Percentiles rank a stretch among this genome's conserved stretches.
phyloP scores from a whole-genome alignment of 1,140 invertebrate species.

The Drosophila eugracilis region DNA sequence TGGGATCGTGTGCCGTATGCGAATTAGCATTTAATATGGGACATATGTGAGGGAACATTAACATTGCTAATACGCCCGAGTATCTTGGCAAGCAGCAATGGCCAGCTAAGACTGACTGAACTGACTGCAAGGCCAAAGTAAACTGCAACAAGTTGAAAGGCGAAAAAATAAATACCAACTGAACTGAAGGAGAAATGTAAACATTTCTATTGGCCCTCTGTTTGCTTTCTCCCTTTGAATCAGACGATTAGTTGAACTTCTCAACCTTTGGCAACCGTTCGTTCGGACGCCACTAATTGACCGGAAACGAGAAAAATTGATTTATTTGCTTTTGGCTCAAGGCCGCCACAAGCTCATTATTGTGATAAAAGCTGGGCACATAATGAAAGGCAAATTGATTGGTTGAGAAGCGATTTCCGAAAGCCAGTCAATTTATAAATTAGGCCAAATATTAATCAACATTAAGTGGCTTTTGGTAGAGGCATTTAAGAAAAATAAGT shows the following conservation, averaged over 20 bases:
- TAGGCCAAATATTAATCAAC: slow-evolving; percentile 31
- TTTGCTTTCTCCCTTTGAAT: slow-evolving; percentile 18
- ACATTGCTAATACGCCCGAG: slow-evolving; percentile 68
- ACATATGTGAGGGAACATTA: slow-evolving; percentile 66
- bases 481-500: slow-evolving; percentile 6
- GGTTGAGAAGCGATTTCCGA: slow-evolving; percentile 37
- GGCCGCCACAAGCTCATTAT: slow-evolving; percentile 33
- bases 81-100: slow-evolving; percentile 1
- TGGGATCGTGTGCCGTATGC: slow-evolving; percentile 47
- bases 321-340: slow-evolving; percentile 54
- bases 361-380: slow-evolving; percentile 27
- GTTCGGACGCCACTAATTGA: slow-evolving; percentile 64
- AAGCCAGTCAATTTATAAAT: slow-evolving; percentile 35
- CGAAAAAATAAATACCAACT: neutral
- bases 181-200: slow-evolving; percentile 12
- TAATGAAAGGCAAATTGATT: slow-evolving; percentile 45
- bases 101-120: slow-evolving; percentile 1
- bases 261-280: slow-evolving; percentile 21
- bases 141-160: slow-evolving; percentile 16
- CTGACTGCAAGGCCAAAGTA: neutral
- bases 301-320: slow-evolving; percentile 63
- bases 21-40: slow-evolving; percentile 79
- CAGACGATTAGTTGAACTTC: slow-evolving; percentile 17
- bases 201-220: slow-evolving; percentile 9
- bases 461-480: slow-evolving; percentile 31